Evolutionary conservation across 2,113 vertebrate species (phyloP).

Genomic region (Silurus meridionalis): DNA sequence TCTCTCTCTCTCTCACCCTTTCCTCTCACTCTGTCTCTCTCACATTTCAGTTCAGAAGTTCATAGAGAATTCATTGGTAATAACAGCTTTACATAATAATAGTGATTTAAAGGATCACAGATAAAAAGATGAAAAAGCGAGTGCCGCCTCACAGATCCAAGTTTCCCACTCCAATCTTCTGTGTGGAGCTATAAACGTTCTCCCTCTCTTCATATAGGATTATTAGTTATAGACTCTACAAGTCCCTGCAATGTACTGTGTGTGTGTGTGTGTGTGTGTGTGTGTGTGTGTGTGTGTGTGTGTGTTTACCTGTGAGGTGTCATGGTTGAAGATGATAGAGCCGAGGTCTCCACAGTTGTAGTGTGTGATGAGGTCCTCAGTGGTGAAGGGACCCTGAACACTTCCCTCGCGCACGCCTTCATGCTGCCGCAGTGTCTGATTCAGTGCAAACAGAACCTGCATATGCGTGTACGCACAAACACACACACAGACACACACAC

Average conservation of each 20-base stretch:
- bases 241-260: neutral
- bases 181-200: neutral
- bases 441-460: slow-evolving; percentile 86
- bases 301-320: slow-evolving; percentile 80
- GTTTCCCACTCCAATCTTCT: neutral
- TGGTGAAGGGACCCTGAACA: slow-evolving; percentile 80
- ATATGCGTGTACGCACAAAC: neutral
- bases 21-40: neutral
- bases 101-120: neutral
- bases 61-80: neutral
- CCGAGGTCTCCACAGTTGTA: slow-evolving; percentile 88
- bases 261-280: slow-evolving; percentile 12
- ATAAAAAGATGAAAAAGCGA: neutral
- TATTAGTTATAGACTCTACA: no score
- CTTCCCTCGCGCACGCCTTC: slow-evolving; percentile 84
- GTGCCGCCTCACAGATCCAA: neutral
- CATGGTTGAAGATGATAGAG: slow-evolving; percentile 86
- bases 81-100: neutral
- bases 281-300: slow-evolving; percentile 35
- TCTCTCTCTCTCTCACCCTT: neutral
- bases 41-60: neutral
- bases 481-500: slow-evolving; percentile 20
- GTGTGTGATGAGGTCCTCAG: slow-evolving; percentile 87
- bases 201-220: neutral
- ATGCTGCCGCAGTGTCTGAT: slow-evolving; percentile 84